A percentile compares a stretch with the other conserved stretches of the same genome.
phyloP scores from a whole-genome alignment of 2,797 vertebrate species.

The Nyctalus aviator region DNA sequence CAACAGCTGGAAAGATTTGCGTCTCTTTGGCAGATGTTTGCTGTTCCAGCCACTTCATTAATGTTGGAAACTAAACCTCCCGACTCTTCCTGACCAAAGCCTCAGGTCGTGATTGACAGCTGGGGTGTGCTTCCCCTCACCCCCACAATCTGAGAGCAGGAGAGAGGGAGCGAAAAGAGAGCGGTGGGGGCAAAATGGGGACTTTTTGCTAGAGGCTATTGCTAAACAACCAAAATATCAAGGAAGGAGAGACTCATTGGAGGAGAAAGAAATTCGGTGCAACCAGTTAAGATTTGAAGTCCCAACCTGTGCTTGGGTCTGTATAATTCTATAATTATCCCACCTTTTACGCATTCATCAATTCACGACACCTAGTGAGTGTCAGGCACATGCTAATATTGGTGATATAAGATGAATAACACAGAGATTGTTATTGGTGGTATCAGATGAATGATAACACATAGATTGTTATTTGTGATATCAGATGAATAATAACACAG shows the following conservation, averaged over 20 bases:
- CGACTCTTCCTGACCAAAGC: constrained; percentile 84
- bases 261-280: constrained; percentile 60
- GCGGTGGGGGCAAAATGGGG: neutral
- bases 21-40: constrained; percentile 88
- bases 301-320: neutral
- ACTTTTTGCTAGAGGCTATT: neutral
- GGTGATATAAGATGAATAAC: neutral
- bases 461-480: too few species aligned
- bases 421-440: too few species aligned
- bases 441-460: neutral
- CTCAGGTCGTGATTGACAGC: constrained; percentile 86
- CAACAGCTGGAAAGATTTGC: constrained; percentile 88
- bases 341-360: neutral
- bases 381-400: neutral
- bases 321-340: neutral
- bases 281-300: constrained; percentile 39
- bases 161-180: neutral
- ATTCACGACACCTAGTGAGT: constrained; percentile 13
- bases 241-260: constrained; percentile 25
- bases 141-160: constrained; percentile 19
- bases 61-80: constrained; percentile 88
- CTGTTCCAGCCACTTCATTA: constrained; percentile 89
- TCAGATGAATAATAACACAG: neutral
- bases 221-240: constrained; percentile 35
- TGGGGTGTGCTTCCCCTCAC: constrained; percentile 82